phyloP scores from a whole-genome alignment of 2,888 invertebrate species.

The Stenchaetothrips biformis region DNA sequence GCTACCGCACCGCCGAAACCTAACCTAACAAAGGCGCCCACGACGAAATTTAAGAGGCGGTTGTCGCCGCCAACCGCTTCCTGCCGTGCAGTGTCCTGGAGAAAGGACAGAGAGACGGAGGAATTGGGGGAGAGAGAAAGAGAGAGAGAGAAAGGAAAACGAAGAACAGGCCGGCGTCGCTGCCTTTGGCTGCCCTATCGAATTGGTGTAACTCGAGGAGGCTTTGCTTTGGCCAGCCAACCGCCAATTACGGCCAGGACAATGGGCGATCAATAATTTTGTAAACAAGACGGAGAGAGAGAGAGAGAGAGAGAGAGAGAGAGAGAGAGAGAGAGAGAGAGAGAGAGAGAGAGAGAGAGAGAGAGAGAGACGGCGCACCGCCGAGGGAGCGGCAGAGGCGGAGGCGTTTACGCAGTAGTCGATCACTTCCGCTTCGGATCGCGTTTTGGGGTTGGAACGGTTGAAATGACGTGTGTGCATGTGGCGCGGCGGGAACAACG shows the following conservation, averaged over 20 bases:
- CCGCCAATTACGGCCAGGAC: constrained; percentile 6
- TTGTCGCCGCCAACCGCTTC: no score
- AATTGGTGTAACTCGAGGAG: neutral
- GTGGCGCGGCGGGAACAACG: no score
- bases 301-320: neutral
- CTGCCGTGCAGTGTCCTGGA: no score
- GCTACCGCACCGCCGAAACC: no score
- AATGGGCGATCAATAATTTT: constrained; percentile 19
- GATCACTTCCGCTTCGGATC: constrained; percentile 14
- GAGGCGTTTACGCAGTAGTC: neutral
- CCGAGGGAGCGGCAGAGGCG: neutral
- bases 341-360: neutral
- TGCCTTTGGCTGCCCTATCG: neutral
- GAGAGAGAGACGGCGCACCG: neutral
- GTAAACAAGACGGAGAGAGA: constrained; percentile 8
- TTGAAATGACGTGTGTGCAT: neutral
- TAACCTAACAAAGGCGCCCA: no score
- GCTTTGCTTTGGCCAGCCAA: neutral
- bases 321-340: neutral
- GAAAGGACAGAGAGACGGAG: neutral
- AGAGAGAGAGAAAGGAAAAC: neutral
- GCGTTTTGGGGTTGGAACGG: constrained; percentile 12
- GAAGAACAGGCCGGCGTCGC: neutral
- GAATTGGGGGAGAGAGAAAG: neutral
- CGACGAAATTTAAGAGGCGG: no score